A percentile compares a stretch with the other conserved stretches of the same genome.
Evolutionary conservation across 2,888 invertebrate genomes (phyloP).

Genomic region (Lepidochrysops patricia): DNA sequence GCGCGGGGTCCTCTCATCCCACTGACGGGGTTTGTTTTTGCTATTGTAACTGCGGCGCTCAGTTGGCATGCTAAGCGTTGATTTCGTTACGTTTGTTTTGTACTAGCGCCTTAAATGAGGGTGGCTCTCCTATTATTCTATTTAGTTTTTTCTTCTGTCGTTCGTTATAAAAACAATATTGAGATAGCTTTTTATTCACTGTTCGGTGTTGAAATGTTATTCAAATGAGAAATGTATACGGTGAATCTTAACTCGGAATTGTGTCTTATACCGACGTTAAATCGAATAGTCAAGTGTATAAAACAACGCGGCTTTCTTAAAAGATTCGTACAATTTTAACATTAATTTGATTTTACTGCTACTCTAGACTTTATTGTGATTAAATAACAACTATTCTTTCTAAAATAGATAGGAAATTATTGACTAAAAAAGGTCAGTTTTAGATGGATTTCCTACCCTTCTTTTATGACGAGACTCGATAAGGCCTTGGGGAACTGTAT

Average conservation of each 20-base stretch:
- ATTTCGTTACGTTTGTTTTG: conserved; percentile 47
- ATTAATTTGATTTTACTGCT: too few species aligned
- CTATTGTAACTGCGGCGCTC: conserved; percentile 40
- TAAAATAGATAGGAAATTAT: not conserved
- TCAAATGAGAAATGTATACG: not conserved
- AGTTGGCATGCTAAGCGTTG: conserved; percentile 44
- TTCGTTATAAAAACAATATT: conserved; percentile 26
- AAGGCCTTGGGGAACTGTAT: not conserved
- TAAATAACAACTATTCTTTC: too few species aligned
- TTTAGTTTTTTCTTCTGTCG: conserved; percentile 28
- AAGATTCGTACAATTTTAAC: too few species aligned
- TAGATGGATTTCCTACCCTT: not conserved
- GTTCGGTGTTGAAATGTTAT: conserved; percentile 10
- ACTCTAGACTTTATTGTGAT: too few species aligned
- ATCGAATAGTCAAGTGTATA: too few species aligned
- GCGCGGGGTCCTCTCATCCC: conserved; percentile 52
- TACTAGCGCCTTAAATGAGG: conserved; percentile 37
- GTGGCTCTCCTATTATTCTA: conserved; percentile 32
- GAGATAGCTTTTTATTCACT: conserved; percentile 30
- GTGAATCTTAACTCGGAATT: not conserved
- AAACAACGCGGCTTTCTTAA: too few species aligned
- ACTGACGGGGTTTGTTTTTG: conserved; percentile 45
- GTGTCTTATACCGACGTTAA: too few species aligned
- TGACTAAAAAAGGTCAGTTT: not conserved
- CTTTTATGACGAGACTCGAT: not conserved